These are phyloP conservation scores for Netelia melanura DNA, from an alignment of 2,888 invertebrate species.

Conservation along the genomic window DNA sequence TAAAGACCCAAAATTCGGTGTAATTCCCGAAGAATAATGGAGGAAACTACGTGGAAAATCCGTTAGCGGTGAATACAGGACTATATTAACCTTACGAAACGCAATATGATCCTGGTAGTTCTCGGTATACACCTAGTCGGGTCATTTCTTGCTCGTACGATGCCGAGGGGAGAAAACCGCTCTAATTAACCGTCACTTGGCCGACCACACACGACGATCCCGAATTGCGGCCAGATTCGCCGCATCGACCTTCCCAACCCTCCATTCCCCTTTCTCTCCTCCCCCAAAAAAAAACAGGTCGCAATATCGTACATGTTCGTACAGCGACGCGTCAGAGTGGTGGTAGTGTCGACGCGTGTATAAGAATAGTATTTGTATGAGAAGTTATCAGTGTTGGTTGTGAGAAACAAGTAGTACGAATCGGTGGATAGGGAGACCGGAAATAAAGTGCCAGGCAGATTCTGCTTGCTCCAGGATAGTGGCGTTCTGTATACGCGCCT, in stretches of 20 bases:
- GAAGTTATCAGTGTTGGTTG: neutral
- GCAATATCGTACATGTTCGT: conserved; percentile 31
- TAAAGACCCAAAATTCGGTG: neutral
- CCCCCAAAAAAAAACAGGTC: conserved; percentile 32
- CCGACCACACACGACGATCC: conserved; percentile 45
- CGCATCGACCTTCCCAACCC: conserved; percentile 33
- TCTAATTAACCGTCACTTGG: conserved; percentile 59
- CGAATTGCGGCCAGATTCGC: conserved; percentile 35
- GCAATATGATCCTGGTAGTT: conserved; percentile 17
- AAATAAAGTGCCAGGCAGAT: conserved; percentile 44
- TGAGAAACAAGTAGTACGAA: conserved; percentile 35
- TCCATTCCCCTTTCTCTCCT: neutral
- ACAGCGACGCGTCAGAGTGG: neutral
- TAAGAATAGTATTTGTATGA: neutral
- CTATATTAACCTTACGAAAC: conserved; percentile 10
- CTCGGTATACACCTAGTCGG: neutral
- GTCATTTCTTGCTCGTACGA: conserved; percentile 47
- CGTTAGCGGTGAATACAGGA: neutral
- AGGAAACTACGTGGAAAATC: neutral
- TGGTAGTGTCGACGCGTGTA: neutral
- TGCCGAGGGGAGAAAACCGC: conserved; percentile 13
- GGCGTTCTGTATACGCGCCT: neutral
- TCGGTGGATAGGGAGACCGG: conserved; percentile 44
- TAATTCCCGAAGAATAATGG: neutral
- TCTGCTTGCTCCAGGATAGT: neutral